Base-by-base conservation (phyloP, 1,140 invertebrate genomes). In the Drosophila dunni region DNA sequence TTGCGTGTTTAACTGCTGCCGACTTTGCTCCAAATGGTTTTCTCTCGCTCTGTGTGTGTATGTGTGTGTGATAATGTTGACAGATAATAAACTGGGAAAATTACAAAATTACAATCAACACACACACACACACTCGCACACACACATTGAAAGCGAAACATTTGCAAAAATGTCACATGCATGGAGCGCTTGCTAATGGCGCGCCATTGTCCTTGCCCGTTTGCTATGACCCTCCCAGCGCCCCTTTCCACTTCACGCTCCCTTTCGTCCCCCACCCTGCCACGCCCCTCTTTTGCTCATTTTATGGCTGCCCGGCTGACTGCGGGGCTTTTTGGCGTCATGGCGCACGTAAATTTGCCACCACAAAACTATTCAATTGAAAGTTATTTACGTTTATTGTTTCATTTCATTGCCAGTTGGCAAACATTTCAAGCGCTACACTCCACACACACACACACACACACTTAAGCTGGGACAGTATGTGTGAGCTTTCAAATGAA, bases 31-130 rank as follows among this genome's bases (percentile, higher is more conserved):
- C 20, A 68, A 68, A 74, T 74, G 71, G 7, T 63, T 1, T 13
- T 42, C 53, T 38, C 42, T 60, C 8, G 13, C 10, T 24, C 36
- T 13, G 8, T 36, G n/a, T 70, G 56, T 62, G 64, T 69, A 46
- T 76, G 75, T 79, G 75, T 81, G 79, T 86, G 84, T 67, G 84
- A 88, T 88, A 89, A 89, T 88, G 84, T 88, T 88, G 84, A 84
- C 84, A 88, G 84, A 88, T 88, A 88, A 89, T 88, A 88, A 88
- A 88, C 84, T 88, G 77, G 78, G 80, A 88, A 88, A 88, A 88
- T 88, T 88, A 88, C 84, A 88, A 88, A 88, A 88, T 88, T 88
- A 89, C 83, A 83, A 88, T 88, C 83, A 88, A 75, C 67, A 53
- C 24, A 75, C 53, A 67, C 17, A 61, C 24, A 53, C 40, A 64